Conservation (phyloP, 2,797 vertebrate genomes). For the Acestrorhynchus altus region DNA sequence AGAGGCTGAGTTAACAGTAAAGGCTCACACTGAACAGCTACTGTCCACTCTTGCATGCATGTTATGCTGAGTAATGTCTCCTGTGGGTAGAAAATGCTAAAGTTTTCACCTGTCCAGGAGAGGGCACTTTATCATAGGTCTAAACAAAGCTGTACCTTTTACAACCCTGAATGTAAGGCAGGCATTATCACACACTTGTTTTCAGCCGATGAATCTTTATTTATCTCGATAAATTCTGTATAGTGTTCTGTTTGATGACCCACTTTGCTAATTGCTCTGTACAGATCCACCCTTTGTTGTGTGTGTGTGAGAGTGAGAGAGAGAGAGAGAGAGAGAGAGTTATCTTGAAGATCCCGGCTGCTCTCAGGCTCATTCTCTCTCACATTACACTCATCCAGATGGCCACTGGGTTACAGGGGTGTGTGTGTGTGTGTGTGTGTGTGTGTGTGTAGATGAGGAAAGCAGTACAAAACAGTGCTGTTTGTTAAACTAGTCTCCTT, state of each 20-base stretch:
- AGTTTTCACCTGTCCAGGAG: conserved; percentile 53
- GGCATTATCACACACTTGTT: too few relatives aligned
- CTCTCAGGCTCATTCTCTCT: conserved; percentile 65
- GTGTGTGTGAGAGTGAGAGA: neutral
- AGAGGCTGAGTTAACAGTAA: neutral
- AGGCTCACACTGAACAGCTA: neutral
- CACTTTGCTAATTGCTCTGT: neutral
- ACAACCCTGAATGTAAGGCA: too few relatives aligned
- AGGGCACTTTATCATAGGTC: conserved; percentile 39
- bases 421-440: neutral
- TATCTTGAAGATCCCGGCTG: conserved; percentile 56
- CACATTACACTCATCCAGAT: conserved; percentile 56
- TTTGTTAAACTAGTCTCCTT: too few relatives aligned
- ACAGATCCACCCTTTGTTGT: neutral
- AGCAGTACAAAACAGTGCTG: too few relatives aligned
- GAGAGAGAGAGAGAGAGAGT: neutral
- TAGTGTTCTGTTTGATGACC: neutral
- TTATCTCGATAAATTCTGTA: neutral
- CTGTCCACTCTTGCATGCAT: neutral
- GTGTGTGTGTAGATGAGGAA: neutral
- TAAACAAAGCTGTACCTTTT: neutral
- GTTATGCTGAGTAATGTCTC: neutral
- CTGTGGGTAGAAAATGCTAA: neutral
- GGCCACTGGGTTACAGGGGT: conserved; percentile 56
- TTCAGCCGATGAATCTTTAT: neutral